A percentile compares a stretch with the other conserved stretches of the same genome.
These are phyloP conservation scores for Varecia variegata DNA, from an alignment of 2,797 vertebrate species.

Conservation along the genomic window DNA sequence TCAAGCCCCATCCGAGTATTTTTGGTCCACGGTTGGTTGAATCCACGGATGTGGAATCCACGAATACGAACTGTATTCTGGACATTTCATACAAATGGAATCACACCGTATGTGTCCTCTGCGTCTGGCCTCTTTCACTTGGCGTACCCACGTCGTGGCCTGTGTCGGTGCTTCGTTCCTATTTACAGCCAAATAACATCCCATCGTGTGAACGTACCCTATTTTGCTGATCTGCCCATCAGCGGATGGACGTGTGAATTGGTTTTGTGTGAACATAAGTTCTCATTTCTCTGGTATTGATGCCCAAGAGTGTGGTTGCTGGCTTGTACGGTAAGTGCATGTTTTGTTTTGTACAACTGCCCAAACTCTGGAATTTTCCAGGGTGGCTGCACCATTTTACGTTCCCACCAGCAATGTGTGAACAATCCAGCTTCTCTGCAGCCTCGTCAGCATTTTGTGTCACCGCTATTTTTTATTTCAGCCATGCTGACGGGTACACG, in stretches of 20 bases:
- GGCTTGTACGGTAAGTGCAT: rapidly evolving
- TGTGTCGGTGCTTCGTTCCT: rapidly evolving
- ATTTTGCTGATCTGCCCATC: not conserved
- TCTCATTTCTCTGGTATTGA: not conserved
- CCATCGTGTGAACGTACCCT: no score
- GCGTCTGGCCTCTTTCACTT: not conserved
- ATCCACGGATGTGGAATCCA: not conserved
- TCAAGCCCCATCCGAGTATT: not conserved
- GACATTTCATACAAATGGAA: not conserved
- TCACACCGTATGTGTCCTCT: rapidly evolving
- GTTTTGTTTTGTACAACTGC: not conserved
- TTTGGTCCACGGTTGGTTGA: not conserved
- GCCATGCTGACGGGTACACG: not conserved
- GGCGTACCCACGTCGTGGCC: rapidly evolving
- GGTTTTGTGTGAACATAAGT: not conserved
- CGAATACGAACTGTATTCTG: not conserved
- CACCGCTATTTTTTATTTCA: not conserved
- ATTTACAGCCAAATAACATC: not conserved
- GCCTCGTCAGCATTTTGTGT: not conserved
- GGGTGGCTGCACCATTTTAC: rapidly evolving
- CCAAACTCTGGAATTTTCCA: not conserved
- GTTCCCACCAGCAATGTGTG: rapidly evolving
- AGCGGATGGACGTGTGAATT: rapidly evolving
- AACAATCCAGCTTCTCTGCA: not conserved
- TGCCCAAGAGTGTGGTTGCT: not conserved